Base-by-base conservation (phyloP, 2,888 invertebrate genomes). In the Trissolcus japonicus region DNA sequence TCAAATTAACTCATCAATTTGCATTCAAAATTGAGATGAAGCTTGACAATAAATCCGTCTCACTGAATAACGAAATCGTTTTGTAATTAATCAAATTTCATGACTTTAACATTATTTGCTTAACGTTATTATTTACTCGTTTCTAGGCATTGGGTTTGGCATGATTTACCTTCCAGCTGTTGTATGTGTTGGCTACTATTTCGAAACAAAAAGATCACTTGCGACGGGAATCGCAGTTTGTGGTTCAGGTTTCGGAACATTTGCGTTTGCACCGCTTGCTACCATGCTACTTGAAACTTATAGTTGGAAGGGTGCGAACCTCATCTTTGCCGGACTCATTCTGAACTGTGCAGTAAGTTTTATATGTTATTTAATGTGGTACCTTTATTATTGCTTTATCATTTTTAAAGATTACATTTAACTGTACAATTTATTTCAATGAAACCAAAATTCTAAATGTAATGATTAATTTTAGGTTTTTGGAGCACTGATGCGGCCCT, bases 201-300 rank as follows among this genome's bases (percentile, higher is more conserved):
- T 99, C 90, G 98, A 98, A 90, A 96, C 97, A 55, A 95, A 96
- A 84, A 92, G 98, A 78, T 97, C 98, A 11, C 91, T 98, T 80
- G 98, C 98, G 56, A 98, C 98, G 61, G 98, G 94, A 63, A 95
- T 96, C 72, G 98, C 98, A 0, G 98, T 98, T 0, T 98, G 98
- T 87, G 98, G 98, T 6, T 97, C 98, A 0, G 98, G 98, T 2
- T 93, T 96, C 71, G 98, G 98, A 55, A 98, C 98, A 1, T 98
- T 98, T 89, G 94, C 95, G 54, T 98, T 98, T 87, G 98, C 98
- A 0, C 98, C 98, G 0, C 91, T 98, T 41, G 96, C 97, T 14
- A 93, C 94, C 6, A 91, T 93, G 79, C 90, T 98, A 69, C 90
- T 98, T 56, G 92, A 94, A 46, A 90, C 93, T 55, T 97, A 94